phyloP scores from a whole-genome alignment of 1,140 invertebrate species.

The Solenopsis fugax region DNA sequence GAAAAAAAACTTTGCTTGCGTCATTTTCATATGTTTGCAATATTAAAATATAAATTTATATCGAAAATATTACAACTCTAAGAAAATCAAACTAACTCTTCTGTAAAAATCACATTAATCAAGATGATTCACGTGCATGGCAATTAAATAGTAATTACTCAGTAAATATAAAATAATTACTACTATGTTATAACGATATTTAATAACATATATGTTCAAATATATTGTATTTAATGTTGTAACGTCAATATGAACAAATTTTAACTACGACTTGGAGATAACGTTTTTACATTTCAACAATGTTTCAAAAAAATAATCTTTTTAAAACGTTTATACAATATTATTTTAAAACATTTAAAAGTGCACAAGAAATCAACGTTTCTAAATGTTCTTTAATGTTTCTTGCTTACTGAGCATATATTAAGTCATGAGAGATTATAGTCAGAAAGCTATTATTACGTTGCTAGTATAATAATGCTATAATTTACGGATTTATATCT shows the following conservation, averaged over 20 bases:
- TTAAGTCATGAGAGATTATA: background rate
- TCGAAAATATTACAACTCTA: background rate
- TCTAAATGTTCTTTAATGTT: no score
- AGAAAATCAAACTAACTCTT: background rate
- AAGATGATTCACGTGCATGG: background rate
- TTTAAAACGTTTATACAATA: no score
- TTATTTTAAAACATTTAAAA: no score
- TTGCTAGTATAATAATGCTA: background rate
- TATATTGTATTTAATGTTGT: background rate
- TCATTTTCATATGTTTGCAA: background rate
- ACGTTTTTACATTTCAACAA: no score
- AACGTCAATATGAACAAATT: no score
- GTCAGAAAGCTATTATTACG: background rate
- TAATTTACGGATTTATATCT: background rate
- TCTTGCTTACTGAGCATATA: no score
- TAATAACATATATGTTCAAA: no score
- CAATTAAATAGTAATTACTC: slow-evolving; percentile 4
- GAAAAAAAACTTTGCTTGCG: background rate
- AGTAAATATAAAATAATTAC: no score
- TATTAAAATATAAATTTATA: background rate
- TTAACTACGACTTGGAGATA: no score
- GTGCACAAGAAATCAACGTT: no score
- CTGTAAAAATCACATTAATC: background rate
- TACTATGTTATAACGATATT: no score
- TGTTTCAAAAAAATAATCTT: no score